Evolutionary conservation across 2,113 vertebrate genomes (phyloP), one percentile per base, ranked within the genome.

Genomic region (Heterocephalus glaber): DNA sequence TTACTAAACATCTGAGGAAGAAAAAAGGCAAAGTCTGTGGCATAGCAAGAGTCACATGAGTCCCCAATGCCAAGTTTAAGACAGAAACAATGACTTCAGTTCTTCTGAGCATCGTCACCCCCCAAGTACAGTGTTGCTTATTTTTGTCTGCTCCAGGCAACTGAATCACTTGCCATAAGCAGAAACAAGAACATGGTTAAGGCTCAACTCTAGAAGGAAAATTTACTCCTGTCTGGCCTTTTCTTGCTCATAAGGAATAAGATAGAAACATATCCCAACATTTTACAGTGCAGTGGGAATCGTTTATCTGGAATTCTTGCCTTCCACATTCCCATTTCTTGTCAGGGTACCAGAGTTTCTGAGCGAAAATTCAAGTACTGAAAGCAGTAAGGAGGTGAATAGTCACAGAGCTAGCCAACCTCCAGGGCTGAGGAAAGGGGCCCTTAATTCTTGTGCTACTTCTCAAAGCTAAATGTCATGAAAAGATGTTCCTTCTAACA

Each of bases 71-170:
- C 92, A 92, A 77, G 83, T 88, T 58, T 35, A 92, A 90, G 95
- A 95, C 80, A 92, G 90, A 93, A 61, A 92, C 35, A 63, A 41
- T 41, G 56, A 54, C 86, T 60, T 80, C 58, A 82, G 52, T 65
- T 61, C 94, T 49, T 41, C 16, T 49, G 22, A n/a, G 22, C 7
- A 33, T 24, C 20, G 65, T 12, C 79, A 35, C 2, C 17, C 28
- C 24, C 28, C 76, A 19, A 10, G 49, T 24, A 41, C 93, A 11
- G 58, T 44, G 2, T 41, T 28, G 26, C 24, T 68, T 19, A 10
- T 44, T 89, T 86, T 47, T 85, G 1, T 56, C 93, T 65, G 76
- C 60, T 63, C 61, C 16, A 61, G 26, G 66, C 2, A 10, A 66
- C 9, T 56, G 13, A 33, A 56, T 68, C 54, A 22, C 54, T 68